Percentiles rank a stretch among this genome's conserved stretches.
Conservation (phyloP, 2,797 vertebrate species). For the Enteromius argenteus region DNA sequence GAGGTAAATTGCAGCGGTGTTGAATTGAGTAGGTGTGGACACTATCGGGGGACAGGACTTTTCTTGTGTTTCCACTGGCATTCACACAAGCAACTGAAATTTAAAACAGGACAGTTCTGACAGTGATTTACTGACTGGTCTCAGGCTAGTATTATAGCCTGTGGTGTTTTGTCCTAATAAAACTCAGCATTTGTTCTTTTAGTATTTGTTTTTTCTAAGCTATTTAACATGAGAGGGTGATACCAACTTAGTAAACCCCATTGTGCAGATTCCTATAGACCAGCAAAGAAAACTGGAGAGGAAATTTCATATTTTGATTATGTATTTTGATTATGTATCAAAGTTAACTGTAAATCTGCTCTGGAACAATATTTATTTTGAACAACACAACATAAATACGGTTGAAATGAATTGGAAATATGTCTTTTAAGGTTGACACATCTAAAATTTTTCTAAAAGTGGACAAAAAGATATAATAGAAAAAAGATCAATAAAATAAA, state of each 20-base stretch:
- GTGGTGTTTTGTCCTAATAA: constrained; percentile 48
- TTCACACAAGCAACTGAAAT: constrained; percentile 76
- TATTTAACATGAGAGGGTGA: constrained; percentile 13
- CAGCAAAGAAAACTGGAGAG: neutral
- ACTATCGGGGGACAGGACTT: constrained; percentile 64
- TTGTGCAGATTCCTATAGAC: neutral
- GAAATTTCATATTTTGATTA: neutral
- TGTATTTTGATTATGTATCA: too few species aligned
- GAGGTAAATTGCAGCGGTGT: constrained; percentile 67
- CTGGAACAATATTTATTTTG: constrained; percentile 4
- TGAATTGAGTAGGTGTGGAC: constrained; percentile 71
- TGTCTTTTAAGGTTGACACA: neutral
- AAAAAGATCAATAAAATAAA: neutral
- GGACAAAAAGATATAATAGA: neutral
- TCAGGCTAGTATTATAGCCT: constrained; percentile 54
- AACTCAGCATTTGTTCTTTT: constrained; percentile 47
- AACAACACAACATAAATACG: neutral
- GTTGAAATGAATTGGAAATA: neutral
- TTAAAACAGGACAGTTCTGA: constrained; percentile 69
- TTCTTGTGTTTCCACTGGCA: constrained; percentile 75
- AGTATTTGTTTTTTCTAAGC: constrained; percentile 43
- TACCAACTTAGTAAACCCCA: neutral
- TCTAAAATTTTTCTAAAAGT: neutral
- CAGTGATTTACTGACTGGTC: constrained; percentile 70
- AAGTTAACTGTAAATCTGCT: neutral